phyloP scores from a whole-genome alignment of 1,140 invertebrate genomes.

The Galleria mellonella region DNA sequence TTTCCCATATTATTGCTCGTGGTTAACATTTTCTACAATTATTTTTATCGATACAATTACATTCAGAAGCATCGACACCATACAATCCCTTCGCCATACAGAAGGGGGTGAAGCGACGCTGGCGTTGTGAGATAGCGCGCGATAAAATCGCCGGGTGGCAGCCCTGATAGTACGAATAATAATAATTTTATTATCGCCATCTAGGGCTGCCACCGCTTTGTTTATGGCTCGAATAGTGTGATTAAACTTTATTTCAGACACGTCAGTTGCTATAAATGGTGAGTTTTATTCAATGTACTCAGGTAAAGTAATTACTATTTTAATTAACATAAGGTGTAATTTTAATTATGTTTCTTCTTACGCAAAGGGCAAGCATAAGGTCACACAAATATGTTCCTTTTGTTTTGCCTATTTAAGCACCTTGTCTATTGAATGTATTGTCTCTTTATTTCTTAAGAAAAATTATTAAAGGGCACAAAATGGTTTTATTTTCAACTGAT shows the following conservation, averaged over 20 bases:
- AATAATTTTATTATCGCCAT: slow-evolving; percentile 71
- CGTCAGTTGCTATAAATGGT: neutral
- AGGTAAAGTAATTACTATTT: neutral
- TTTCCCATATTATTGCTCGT: no score
- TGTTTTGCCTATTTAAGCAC: no score
- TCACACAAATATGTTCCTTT: no score
- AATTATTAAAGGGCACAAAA: no score
- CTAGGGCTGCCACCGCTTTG: slow-evolving; percentile 39
- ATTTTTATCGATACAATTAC: slow-evolving; percentile 3
- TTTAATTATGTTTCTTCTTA: slow-evolving; percentile 1
- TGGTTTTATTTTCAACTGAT: no score
- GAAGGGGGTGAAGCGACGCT: slow-evolving; percentile 69
- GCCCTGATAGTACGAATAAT: slow-evolving; percentile 69
- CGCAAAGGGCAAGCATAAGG: no score
- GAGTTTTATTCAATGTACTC: slow-evolving; percentile 6
- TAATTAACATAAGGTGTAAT: neutral
- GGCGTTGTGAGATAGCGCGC: slow-evolving; percentile 65
- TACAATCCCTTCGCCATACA: slow-evolving; percentile 22
- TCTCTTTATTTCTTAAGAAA: no score
- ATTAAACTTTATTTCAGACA: slow-evolving; percentile 1
- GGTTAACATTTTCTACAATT: no score
- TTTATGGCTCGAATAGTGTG: slow-evolving; percentile 12
- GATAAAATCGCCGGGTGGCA: slow-evolving; percentile 65
- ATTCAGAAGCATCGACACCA: slow-evolving; percentile 3
- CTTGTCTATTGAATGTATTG: no score